Base-by-base conservation (phyloP, 2,888 invertebrate genomes). In the Unio delphinus region DNA sequence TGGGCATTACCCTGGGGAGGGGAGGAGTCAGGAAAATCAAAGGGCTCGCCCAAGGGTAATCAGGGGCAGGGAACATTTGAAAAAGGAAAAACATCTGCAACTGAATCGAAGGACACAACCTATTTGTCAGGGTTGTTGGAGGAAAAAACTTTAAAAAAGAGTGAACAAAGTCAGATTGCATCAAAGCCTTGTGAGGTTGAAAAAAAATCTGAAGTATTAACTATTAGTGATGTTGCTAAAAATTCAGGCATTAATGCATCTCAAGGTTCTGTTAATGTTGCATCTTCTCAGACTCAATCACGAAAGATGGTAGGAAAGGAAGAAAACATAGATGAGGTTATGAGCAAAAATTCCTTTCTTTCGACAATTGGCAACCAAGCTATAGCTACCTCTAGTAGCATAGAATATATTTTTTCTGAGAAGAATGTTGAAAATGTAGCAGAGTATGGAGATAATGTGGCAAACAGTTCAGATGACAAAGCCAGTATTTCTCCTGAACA, bases 1-100 rank as follows among this genome's bases (percentile, higher is more conserved):
- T 77, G 78, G 68, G 73, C 75, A 23, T 70, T 75, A 26, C 73
- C 78, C 45, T 74, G 77, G 78, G 73, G 72, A 23, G 58, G 61
- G 28, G 65, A 68, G 63, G 67, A 68, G 59, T 67, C 65, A 30
- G 63, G 61, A n/a, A 62, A 61, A 20, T 57, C 70, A 54, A 68
- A 65, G 45, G 68, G 56, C 18, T 58, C 54, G 34, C 55, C 61
- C 30, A 66, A 63, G 66, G 62, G 61, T n/a, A 45, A 45, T 45
- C 45, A 45, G 15, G 45, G 30, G 45, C 54, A 45, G 45, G 20
- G 6, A 61, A 20, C 61, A 1, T 30, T 7, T 18, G 8, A 8
- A 8, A 61, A 61, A 23, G 26, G 20, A 4, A 61, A 61, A 28
- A n/a, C 20, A 61, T 54, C 55, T n/a, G 63, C 55, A 34, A 15